These are phyloP conservation scores for Conger conger DNA, from an alignment of 2,113 vertebrate genomes.

Conservation along the genomic window DNA sequence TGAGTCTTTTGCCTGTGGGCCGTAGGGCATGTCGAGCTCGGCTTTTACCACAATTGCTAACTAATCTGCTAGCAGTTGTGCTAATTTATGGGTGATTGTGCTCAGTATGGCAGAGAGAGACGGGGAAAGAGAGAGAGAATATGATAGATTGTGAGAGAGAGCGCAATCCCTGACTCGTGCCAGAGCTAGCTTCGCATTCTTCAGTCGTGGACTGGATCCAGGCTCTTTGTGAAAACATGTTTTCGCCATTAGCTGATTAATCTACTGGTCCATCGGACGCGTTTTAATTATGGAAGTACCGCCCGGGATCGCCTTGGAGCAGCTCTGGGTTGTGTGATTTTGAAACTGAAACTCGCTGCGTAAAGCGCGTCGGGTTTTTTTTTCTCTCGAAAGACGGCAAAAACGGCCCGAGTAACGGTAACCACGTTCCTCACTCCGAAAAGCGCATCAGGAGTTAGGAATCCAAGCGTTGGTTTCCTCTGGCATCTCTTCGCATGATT, in stretches of 20 bases:
- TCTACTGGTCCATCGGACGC: not conserved
- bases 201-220: not conserved
- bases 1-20: not conserved
- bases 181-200: not conserved
- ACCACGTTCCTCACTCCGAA: too few species aligned
- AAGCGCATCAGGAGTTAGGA: too few species aligned
- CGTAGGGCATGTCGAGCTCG: not conserved
- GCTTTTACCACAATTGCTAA: not conserved
- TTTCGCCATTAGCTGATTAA: conserved; percentile 1
- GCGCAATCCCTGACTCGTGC: not conserved
- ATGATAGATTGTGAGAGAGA: not conserved
- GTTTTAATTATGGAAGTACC: not conserved
- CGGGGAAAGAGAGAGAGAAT: too few species aligned
- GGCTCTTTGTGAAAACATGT: not conserved
- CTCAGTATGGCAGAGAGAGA: not conserved
- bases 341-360: too few species aligned
- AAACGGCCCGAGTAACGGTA: too few species aligned
- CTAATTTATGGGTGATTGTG: not conserved
- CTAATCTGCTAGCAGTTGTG: not conserved
- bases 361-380: not conserved
- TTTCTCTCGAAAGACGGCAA: too few species aligned
- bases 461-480: too few species aligned
- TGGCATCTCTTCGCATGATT: too few species aligned
- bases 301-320: not conserved
- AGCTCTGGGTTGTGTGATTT: not conserved